Percentiles rank a stretch among this genome's conserved stretches.
Evolutionary conservation across 2,113 vertebrate species (phyloP).

Genomic region (Callospermophilus lateralis): DNA sequence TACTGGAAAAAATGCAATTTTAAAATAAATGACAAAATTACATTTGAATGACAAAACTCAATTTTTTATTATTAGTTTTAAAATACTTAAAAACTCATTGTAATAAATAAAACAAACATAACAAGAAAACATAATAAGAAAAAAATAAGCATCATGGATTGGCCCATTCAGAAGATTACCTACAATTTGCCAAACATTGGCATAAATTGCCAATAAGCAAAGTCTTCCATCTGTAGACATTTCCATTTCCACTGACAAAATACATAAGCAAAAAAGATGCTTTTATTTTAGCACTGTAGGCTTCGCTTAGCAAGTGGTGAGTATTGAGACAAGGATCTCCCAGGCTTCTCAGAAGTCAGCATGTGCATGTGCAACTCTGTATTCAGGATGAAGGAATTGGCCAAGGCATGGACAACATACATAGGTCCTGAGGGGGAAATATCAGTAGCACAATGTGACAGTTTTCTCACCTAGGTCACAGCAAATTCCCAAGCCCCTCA

Average conservation of each 20-base stretch:
- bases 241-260: not conserved
- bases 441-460: not conserved
- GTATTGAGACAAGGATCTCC: not conserved
- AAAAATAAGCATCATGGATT: not conserved
- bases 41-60: constrained; percentile 21
- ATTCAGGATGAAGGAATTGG: not conserved
- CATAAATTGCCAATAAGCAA: constrained; percentile 27
- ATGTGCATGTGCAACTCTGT: not conserved
- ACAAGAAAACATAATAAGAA: not conserved
- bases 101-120: constrained; percentile 14
- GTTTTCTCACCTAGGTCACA: not conserved
- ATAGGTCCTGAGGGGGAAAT: not conserved
- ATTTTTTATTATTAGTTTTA: constrained; percentile 51
- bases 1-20: constrained; percentile 56
- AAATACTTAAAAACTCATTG: constrained; percentile 56
- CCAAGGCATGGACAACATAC: not conserved
- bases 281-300: constrained; percentile 13
- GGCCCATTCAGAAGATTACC: not conserved
- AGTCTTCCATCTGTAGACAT: not conserved
- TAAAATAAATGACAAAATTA: constrained; percentile 40
- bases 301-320: not conserved
- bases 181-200: not conserved
- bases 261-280: not conserved
- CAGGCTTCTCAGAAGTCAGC: not conserved
- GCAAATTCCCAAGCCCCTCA: not conserved